A percentile compares a stretch with the other conserved stretches of the same genome.
These are phyloP conservation scores for Ciconia nigra DNA, from an alignment of 2,797 vertebrate species.

Conservation along the genomic window DNA sequence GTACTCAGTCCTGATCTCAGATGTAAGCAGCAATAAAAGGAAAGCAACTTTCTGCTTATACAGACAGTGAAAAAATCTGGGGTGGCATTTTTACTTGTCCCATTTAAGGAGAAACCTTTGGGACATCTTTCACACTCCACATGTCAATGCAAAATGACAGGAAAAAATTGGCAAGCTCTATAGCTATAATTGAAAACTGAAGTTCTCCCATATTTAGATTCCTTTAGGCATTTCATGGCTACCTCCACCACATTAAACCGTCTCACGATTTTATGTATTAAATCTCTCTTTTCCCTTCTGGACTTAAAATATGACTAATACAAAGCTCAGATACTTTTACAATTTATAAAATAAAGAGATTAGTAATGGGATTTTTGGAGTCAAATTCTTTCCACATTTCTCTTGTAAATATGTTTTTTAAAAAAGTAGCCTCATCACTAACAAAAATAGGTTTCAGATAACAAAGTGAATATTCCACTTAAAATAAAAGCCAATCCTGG, in stretches of 20 bases:
- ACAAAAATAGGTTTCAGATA: not conserved
- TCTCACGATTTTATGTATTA: not conserved
- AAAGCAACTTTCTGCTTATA: not conserved
- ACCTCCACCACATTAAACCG: not conserved
- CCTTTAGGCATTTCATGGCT: not conserved
- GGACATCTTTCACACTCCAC: not conserved
- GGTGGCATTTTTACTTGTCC: not conserved
- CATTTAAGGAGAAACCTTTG: conserved; percentile 11
- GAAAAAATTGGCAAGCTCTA: not conserved
- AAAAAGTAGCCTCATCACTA: not conserved
- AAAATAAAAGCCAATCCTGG: not conserved
- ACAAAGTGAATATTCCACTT: not conserved
- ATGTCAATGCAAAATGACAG: not conserved
- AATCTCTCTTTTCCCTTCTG: not conserved
- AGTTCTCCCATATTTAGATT: not conserved
- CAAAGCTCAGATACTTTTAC: not conserved
- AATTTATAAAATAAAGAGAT: not conserved
- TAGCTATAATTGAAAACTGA: not conserved
- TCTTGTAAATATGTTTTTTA: not conserved
- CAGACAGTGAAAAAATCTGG: not conserved
- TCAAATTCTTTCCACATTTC: not conserved
- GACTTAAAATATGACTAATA: not conserved
- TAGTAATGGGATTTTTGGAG: not conserved
- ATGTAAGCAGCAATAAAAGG: not conserved
- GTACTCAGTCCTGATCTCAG: not conserved